Percentiles rank a stretch among this genome's conserved stretches.
Evolutionary conservation across 1,140 invertebrate genomes (phyloP).

Genomic region (Polypedilum vanderplanki): DNA sequence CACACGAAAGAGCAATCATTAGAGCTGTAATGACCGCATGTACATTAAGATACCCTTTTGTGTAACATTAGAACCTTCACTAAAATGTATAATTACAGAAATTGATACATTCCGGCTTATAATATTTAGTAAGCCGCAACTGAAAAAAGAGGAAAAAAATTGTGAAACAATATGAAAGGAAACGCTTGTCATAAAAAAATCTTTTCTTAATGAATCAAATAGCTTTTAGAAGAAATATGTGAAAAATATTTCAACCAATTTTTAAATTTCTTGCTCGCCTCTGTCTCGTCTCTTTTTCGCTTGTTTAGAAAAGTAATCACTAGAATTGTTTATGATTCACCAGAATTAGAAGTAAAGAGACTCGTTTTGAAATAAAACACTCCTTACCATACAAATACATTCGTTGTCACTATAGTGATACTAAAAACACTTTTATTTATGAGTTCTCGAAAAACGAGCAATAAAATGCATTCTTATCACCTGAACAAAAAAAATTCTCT

Average conservation of each 20-base stretch:
- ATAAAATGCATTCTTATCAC: conserved; percentile 19
- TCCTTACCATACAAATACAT: too few species aligned
- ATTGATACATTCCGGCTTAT: neutral
- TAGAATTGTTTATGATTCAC: too few species aligned
- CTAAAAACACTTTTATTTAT: neutral
- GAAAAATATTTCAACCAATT: neutral
- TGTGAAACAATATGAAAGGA: neutral
- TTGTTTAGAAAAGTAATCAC: neutral
- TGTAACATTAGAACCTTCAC: conserved; percentile 5
- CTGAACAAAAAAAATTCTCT: neutral
- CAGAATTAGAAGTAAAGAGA: too few species aligned
- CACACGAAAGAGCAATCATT: too few species aligned
- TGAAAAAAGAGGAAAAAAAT: neutral
- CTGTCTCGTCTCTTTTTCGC: neutral
- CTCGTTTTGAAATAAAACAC: too few species aligned
- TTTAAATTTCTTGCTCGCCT: neutral
- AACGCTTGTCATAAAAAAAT: neutral
- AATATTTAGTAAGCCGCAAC: neutral
- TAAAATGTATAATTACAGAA: conserved; percentile 5
- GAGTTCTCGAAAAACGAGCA: conserved; percentile 10
- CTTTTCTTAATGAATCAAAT: neutral
- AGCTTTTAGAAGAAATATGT: conserved; percentile 10
- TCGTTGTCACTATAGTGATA: neutral
- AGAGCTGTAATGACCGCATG: too few species aligned
- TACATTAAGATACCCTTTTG: neutral